A percentile compares a stretch with the other conserved stretches of the same genome.
phyloP scores from a whole-genome alignment of 2,113 vertebrate species.

The Bubo blakistoni region DNA sequence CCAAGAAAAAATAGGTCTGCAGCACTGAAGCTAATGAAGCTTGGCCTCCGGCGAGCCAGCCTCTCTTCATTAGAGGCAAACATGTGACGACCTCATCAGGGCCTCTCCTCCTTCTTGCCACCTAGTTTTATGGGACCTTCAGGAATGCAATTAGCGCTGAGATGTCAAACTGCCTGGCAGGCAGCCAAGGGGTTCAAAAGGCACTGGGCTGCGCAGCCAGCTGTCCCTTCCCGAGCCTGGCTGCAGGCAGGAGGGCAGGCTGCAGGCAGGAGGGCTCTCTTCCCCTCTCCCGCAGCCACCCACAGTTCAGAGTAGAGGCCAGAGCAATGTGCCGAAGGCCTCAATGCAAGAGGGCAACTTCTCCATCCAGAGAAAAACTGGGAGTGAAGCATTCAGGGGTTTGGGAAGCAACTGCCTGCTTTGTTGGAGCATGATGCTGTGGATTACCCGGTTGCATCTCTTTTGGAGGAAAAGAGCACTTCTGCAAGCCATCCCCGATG shows the following conservation, averaged over 20 bases:
- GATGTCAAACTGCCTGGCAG: constrained; percentile 35
- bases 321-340: accelerated
- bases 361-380: neutral
- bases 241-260: neutral
- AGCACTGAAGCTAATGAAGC: constrained; percentile 16
- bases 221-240: neutral
- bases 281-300: neutral
- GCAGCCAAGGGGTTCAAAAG: constrained; percentile 26
- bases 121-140: constrained; percentile 35
- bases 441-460: neutral
- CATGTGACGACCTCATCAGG: neutral
- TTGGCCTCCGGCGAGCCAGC: neutral
- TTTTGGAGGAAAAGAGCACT: neutral
- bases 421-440: neutral
- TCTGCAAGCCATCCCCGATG: neutral
- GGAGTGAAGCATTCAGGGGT: neutral
- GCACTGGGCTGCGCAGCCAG: neutral
- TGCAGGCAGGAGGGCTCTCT: neutral
- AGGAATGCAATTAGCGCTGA: constrained; percentile 50
- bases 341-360: neutral
- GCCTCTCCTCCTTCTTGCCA: constrained; percentile 13
- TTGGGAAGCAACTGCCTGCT: neutral
- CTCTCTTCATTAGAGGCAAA: constrained; percentile 20
- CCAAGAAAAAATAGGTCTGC: neutral
- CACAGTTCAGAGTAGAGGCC: neutral